phyloP scores from a whole-genome alignment of 1,140 invertebrate species.

The Penaeus indicus region DNA sequence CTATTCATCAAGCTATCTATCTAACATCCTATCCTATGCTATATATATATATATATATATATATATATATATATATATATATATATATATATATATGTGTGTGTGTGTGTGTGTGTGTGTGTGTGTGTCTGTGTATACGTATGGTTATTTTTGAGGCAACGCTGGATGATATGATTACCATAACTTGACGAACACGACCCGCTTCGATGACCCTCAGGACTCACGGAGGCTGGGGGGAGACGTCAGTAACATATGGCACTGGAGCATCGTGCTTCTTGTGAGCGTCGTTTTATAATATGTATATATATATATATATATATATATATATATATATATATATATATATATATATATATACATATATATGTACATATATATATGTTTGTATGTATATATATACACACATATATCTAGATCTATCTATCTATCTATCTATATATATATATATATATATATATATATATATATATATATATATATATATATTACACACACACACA shows the following conservation, averaged over 20 bases:
- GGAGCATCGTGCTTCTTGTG: too few relatives aligned
- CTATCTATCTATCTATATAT: neutral
- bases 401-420: too few relatives aligned
- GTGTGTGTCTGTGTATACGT: too few relatives aligned
- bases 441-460: conserved; percentile 22
- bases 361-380: neutral
- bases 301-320: conserved; percentile 44
- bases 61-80: conserved; percentile 22
- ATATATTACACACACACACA: conserved; percentile 41
- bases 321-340: conserved; percentile 43
- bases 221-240: too few relatives aligned
- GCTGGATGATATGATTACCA: too few relatives aligned
- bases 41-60: too few relatives aligned
- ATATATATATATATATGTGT: conserved; percentile 29
- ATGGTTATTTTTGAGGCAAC: too few relatives aligned
- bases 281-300: too few relatives aligned
- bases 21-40: neutral
- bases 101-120: neutral
- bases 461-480: conserved; percentile 35
- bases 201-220: too few relatives aligned
- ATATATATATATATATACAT: conserved; percentile 23
- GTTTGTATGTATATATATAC: conserved; percentile 5
- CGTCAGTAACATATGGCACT: too few relatives aligned
- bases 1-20: too few relatives aligned
- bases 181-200: too few relatives aligned